These are phyloP conservation scores for Liopterus haemorrhoidalis DNA, from an alignment of 2,888 invertebrate genomes.

Conservation along the genomic window DNA sequence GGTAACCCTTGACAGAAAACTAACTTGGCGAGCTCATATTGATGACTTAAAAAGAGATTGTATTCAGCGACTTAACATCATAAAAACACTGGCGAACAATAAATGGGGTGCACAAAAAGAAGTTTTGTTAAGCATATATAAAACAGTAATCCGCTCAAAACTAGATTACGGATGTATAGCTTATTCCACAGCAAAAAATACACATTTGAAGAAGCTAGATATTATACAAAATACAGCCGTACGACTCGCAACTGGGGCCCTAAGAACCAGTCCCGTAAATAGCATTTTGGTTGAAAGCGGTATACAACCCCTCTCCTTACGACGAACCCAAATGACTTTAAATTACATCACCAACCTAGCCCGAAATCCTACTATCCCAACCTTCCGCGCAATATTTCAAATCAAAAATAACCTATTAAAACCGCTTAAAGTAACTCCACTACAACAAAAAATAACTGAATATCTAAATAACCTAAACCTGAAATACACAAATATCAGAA, in stretches of 20 bases:
- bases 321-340: too few relatives aligned
- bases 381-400: too few relatives aligned
- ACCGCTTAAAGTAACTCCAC: too few relatives aligned
- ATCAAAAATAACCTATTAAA: too few relatives aligned
- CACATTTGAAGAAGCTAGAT: constrained; percentile 15
- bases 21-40: constrained; percentile 20
- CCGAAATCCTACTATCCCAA: too few relatives aligned
- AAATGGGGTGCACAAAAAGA: constrained; percentile 25
- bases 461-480: too few relatives aligned
- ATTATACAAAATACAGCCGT: constrained; percentile 24
- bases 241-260: constrained; percentile 23
- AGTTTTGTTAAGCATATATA: constrained; percentile 14
- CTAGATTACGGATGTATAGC: constrained; percentile 30
- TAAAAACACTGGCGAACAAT: constrained; percentile 18
- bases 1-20: constrained; percentile 8
- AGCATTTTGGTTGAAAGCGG: constrained; percentile 17
- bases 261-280: constrained; percentile 17
- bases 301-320: constrained; percentile 8
- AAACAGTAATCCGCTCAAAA: constrained; percentile 23
- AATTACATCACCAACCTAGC: too few relatives aligned
- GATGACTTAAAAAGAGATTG: constrained; percentile 11
- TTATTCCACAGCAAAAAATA: constrained; percentile 25
- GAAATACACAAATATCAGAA: too few relatives aligned
- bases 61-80: constrained; percentile 20
- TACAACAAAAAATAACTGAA: too few relatives aligned